Evolutionary conservation across 1,140 invertebrate species (phyloP), one percentile per base, ranked within the genome.

Genomic region (Samia ricini): DNA sequence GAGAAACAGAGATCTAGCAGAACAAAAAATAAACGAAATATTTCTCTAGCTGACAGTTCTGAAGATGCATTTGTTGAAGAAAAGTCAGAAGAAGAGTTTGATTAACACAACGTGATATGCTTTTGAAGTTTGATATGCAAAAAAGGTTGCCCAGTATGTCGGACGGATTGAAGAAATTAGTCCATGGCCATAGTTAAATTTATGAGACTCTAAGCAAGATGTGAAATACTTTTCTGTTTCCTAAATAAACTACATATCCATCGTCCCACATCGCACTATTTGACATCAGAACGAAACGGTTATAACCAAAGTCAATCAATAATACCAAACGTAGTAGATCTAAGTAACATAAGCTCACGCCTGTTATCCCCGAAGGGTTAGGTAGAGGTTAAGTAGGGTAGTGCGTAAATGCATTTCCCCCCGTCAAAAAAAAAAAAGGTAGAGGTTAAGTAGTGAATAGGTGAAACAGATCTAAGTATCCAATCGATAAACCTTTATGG

Each of bases 81-180:
- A 66, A 72, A 67, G 64, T 70, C 59, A 63, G 67, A 61, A 72
- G 67, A 72, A 75, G 73, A 72, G 66, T 36, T 36, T 36, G 33
- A 36, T 36, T 2, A 72, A 66, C 63, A 66, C 54, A 66, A 72
- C 64, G 63, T 66, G 50, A 68, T 68, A 68, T 76, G 2, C 60
- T 76, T 8, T 71, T 78, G 48, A 76, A 74, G 71, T 75, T 69
- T 69, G 49, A 69, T 42, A 71, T 67, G 52, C 66, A 72, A 77
- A 77, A 48, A 72, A 63, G 72, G 69, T 72, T 62, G 59, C 60
- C 26, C 36, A 58, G 19, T 58, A 58, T 49, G 56, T 58, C 36
- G 36, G 36, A 2, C 56, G 33, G 22, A 58, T 58, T 33, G 36
- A 48, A 58, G 33, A 75, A 2, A 58, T 77, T 67, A 71, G 63